These are phyloP conservation scores for Coelopa pilipes DNA, from an alignment of 2,888 invertebrate genomes.

Conservation along the genomic window DNA sequence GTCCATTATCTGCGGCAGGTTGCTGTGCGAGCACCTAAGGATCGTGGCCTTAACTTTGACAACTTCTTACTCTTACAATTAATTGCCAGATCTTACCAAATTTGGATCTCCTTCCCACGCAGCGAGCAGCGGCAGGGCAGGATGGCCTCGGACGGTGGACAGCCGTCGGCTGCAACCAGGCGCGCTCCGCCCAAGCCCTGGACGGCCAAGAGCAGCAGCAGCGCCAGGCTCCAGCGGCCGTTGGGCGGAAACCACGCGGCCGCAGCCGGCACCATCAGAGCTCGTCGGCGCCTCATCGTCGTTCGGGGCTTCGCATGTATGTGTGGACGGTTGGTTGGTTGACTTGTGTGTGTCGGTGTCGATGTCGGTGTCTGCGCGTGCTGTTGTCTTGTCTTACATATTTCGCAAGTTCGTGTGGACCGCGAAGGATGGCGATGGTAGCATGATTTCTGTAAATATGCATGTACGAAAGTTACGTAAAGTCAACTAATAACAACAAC, in stretches of 20 bases:
- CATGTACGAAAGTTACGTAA: too few species aligned
- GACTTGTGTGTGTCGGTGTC: too few species aligned
- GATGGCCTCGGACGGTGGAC: conserved; percentile 82
- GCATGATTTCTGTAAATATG: conserved; percentile 11
- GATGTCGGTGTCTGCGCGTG: too few species aligned
- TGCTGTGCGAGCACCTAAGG: conserved; percentile 91
- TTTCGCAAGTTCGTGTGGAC: too few species aligned
- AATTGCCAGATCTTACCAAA: conserved; percentile 75
- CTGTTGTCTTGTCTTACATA: too few species aligned
- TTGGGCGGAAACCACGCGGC: not conserved
- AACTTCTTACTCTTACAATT: too few species aligned
- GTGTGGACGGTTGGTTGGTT: not conserved
- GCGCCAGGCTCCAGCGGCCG: not conserved
- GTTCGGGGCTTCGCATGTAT: not conserved
- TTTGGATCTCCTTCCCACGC: conserved; percentile 82
- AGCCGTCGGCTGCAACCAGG: conserved; percentile 62
- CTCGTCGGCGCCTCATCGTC: conserved; percentile 8
- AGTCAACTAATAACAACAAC: too few species aligned
- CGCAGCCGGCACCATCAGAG: not conserved
- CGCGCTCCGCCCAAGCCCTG: conserved; percentile 33
- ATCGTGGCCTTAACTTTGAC: too few species aligned
- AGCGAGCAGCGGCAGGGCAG: conserved; percentile 85
- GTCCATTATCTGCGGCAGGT: conserved; percentile 79
- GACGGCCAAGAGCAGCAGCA: conserved; percentile 33
- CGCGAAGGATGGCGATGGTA: not conserved